A percentile compares a stretch with the other conserved stretches of the same genome.
Conservation (phyloP, 2,113 vertebrate genomes). For the Morone saxatilis region DNA sequence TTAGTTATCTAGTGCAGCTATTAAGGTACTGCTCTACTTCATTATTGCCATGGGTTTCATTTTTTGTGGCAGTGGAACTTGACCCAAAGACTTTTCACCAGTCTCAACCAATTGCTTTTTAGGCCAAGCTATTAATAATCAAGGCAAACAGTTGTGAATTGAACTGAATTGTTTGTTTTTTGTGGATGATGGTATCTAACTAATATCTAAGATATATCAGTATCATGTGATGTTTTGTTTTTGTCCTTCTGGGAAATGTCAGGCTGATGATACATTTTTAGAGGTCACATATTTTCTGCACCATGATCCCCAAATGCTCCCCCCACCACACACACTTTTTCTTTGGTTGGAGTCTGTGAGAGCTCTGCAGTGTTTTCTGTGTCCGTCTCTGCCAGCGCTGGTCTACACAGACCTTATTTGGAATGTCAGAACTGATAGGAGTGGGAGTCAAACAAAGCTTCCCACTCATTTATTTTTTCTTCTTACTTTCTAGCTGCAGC, state of each 20-base stretch:
- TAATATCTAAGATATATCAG: conserved; percentile 38
- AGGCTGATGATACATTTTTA: conserved; percentile 76
- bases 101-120: not conserved
- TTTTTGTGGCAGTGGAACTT: not conserved
- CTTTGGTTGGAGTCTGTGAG: conserved; percentile 69
- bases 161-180: conserved; percentile 21
- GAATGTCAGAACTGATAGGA: conserved; percentile 83
- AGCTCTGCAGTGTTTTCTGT: conserved; percentile 73
- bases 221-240: conserved; percentile 64
- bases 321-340: conserved; percentile 55
- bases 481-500: conserved; percentile 58
- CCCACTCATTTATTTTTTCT: conserved; percentile 75
- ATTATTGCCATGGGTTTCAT: conserved; percentile 5
- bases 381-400: conserved; percentile 68
- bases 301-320: conserved; percentile 49
- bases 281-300: conserved; percentile 77
- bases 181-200: conserved; percentile 20
- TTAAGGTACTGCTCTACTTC: conserved; percentile 8
- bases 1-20: conserved; percentile 4
- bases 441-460: conserved; percentile 79
- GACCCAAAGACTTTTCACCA: not conserved
- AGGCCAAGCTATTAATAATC: not conserved
- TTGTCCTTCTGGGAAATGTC: conserved; percentile 78
- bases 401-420: conserved; percentile 81
- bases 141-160: not conserved